Evolutionary conservation across 2,113 vertebrate genomes (phyloP), one percentile per base, ranked within the genome.

Genomic region (Hydropotes inermis): DNA sequence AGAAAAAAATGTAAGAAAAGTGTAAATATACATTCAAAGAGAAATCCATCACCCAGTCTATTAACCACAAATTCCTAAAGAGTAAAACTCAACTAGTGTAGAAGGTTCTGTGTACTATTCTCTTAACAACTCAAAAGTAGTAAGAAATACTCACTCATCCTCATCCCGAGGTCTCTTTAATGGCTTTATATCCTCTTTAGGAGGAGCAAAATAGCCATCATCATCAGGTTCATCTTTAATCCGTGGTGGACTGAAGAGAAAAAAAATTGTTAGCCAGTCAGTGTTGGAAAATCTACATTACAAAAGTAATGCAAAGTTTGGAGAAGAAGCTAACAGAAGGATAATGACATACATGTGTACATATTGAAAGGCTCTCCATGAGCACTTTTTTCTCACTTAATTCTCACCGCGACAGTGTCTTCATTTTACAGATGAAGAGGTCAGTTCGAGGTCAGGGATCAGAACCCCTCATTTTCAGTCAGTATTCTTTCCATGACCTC

Each of bases 181-280:
- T 5, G 98, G 94, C 98, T 99, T 99, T 97, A 98, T 98, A 97
- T 99, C 99, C 95, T 99, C 99, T 98, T 99, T 99, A 52, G 99
- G 99, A 96, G 99, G 98, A 0, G 96, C 97, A 97, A 98, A 99
- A 98, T 99, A 99, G 47, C 99, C 99, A 70, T 99, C 99, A 98
- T 99, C 99, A 93, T 99, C 99, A 57, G 99, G 99, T 96, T 99
- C 99, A 57, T 99, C 99, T 98, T 99, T 99, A 98, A 99, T 99
- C 93, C 98, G 98, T 28, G 98, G 99, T 5, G 99, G 99, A 97
- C 99, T 99, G 97, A 36, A 88, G 54, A 91, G 92, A 90, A 58
- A 98, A 81, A 98, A 97, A 86, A 21, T 5, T 28, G 19, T 67
- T 45, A 58, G 43, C 93, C 87, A 96, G 12, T 76, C 10, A 95